A percentile compares a stretch with the other conserved stretches of the same genome.
Conservation (phyloP, 2,888 invertebrate genomes). For the Perizoma flavofasciatum region DNA sequence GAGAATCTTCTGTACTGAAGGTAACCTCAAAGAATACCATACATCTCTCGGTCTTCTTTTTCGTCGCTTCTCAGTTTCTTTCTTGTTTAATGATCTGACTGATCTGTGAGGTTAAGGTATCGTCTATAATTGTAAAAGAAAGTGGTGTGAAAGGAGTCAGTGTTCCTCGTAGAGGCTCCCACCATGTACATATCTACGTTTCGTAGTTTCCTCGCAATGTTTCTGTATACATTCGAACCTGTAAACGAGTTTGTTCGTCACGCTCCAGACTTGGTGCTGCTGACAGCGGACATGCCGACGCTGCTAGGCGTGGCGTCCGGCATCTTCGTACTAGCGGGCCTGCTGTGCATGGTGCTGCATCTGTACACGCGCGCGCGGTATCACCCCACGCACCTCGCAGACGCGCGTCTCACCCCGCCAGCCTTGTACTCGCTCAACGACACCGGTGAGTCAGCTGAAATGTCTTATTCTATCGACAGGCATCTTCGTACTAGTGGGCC, state of each 20-base stretch:
- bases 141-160: too few species aligned
- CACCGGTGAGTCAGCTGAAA: constrained; percentile 84
- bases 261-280: constrained; percentile 88
- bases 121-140: too few species aligned
- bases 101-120: too few species aligned
- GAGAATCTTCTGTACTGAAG: constrained; percentile 93
- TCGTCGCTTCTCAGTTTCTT: too few species aligned
- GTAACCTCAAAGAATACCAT: constrained; percentile 66
- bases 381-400: constrained; percentile 90
- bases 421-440: constrained; percentile 92
- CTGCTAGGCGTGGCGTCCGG: constrained; percentile 93
- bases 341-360: constrained; percentile 95
- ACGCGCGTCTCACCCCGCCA: constrained; percentile 92
- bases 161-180: too few species aligned
- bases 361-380: constrained; percentile 88
- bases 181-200: too few species aligned
- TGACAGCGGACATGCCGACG: constrained; percentile 93
- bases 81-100: too few species aligned
- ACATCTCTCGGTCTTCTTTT: too few species aligned
- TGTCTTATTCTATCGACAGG: neutral
- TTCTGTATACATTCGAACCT: too few species aligned
- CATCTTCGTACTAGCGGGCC: constrained; percentile 92
- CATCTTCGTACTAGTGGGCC: neutral
- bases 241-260: neutral
- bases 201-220: too few species aligned